Evolutionary conservation across 2,888 invertebrate genomes (phyloP).

Genomic region (Andrena flavipes): DNA sequence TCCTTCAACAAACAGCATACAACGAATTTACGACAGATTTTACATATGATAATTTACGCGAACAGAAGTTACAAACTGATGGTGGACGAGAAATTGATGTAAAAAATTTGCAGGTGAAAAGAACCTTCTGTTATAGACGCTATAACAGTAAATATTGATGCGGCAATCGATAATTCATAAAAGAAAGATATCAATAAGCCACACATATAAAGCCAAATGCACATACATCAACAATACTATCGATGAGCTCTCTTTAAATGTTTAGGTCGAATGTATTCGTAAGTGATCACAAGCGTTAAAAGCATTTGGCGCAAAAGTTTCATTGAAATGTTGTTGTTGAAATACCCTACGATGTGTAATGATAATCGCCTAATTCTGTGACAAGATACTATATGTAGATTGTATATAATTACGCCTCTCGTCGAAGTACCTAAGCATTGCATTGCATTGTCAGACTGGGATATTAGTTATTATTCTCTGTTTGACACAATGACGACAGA

Average conservation of each 20-base stretch:
- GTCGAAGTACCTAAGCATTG: constrained; percentile 49
- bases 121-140: background rate
- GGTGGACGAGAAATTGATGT: background rate
- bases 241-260: constrained; percentile 18
- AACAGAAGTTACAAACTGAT: background rate
- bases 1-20: constrained; percentile 24
- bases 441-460: constrained; percentile 27
- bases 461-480: constrained; percentile 87
- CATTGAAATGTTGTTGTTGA: constrained; percentile 25
- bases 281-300: constrained; percentile 32
- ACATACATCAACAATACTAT: constrained; percentile 15
- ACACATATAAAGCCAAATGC: constrained; percentile 37
- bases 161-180: background rate
- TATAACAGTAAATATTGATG: background rate
- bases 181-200: constrained; percentile 6
- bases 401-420: constrained; percentile 44
- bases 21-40: constrained; percentile 31
- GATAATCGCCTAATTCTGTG: constrained; percentile 49
- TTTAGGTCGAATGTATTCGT: constrained; percentile 27
- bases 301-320: constrained; percentile 40
- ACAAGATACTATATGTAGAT: constrained; percentile 40
- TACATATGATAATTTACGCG: constrained; percentile 4
- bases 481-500: constrained; percentile 89
- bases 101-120: constrained; percentile 7
- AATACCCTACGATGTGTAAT: constrained; percentile 31